Percentiles rank a stretch among this genome's conserved stretches.
phyloP scores from a whole-genome alignment of 2,797 vertebrate species.

The Clarias pachynema region DNA sequence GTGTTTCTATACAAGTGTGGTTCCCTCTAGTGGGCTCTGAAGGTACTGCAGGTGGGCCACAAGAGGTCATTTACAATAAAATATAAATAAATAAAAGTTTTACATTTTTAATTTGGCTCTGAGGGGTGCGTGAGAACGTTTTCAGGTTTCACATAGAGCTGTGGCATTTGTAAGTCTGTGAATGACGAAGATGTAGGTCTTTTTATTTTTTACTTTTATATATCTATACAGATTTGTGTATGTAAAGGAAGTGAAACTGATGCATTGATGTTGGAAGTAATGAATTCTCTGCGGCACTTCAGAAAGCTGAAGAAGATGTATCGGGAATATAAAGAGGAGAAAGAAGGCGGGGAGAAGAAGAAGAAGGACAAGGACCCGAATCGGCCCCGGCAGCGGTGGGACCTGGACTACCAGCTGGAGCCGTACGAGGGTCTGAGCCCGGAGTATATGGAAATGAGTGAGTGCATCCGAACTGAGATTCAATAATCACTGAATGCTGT shows the following conservation, averaged over 20 bases:
- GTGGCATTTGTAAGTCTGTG: too few relatives aligned
- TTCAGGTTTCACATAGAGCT: too few relatives aligned
- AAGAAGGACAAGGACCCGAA: conserved; percentile 71
- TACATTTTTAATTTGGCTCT: too few relatives aligned
- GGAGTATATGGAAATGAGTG: conserved; percentile 99
- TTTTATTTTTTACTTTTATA: not conserved
- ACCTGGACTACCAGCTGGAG: conserved; percentile 87
- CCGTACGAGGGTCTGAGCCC: conserved; percentile 91
- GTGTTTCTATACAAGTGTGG: too few relatives aligned
- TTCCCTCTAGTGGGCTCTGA: too few relatives aligned
- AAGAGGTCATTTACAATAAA: too few relatives aligned
- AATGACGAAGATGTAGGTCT: too few relatives aligned
- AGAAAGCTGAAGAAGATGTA: conserved; percentile 84
- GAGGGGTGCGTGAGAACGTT: too few relatives aligned
- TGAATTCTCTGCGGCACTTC: not conserved
- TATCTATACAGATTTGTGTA: not conserved
- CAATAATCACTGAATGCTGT: not conserved
- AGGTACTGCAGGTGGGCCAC: too few relatives aligned
- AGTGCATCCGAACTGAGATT: conserved; percentile 57
- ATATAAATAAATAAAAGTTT: too few relatives aligned
- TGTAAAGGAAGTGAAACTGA: too few relatives aligned
- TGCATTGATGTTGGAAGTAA: not conserved
- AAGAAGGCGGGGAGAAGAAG: conserved; percentile 61
- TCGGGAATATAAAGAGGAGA: conserved; percentile 70
- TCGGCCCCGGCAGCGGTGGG: conserved; percentile 83